These are phyloP conservation scores for Icerya purchasi DNA, from an alignment of 2,888 invertebrate species.

Conservation along the genomic window DNA sequence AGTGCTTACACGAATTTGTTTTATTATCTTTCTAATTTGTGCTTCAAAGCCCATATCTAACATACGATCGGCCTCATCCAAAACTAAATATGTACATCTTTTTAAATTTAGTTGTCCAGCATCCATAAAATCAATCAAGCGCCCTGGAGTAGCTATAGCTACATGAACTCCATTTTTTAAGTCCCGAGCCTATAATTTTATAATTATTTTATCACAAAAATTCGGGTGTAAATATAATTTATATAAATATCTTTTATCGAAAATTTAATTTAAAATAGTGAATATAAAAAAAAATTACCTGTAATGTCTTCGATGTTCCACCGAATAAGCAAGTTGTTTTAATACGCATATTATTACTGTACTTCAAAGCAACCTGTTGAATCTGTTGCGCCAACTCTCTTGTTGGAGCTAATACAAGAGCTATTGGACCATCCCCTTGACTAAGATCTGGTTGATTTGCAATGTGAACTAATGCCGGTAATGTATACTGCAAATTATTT, in stretches of 20 bases:
- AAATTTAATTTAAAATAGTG: neutral
- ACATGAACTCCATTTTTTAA: slow-evolving; percentile 78
- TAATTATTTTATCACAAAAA: neutral
- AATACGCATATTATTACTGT: slow-evolving; percentile 69
- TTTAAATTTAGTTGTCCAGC: slow-evolving; percentile 49
- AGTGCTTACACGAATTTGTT: slow-evolving; percentile 59
- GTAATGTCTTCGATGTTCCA: slow-evolving; percentile 91
- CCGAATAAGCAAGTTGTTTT: slow-evolving; percentile 90
- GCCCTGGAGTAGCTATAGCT: slow-evolving; percentile 86
- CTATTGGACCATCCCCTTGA: slow-evolving; percentile 83
- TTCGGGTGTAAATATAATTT: no score
- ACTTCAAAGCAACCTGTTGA: slow-evolving; percentile 77
- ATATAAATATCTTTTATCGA: neutral
- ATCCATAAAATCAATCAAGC: slow-evolving; percentile 84
- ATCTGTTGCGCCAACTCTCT: slow-evolving; percentile 78
- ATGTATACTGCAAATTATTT: slow-evolving; percentile 38
- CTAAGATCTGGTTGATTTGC: slow-evolving; percentile 68
- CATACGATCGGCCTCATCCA: slow-evolving; percentile 94
- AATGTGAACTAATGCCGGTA: slow-evolving; percentile 88
- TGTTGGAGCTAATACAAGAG: slow-evolving; percentile 71
- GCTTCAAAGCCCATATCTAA: slow-evolving; percentile 98
- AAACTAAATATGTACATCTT: slow-evolving; percentile 62
- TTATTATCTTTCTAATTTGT: slow-evolving; percentile 86
- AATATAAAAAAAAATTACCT: no score
- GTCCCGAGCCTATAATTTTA: slow-evolving; percentile 18